phyloP scores from a whole-genome alignment of 2,888 invertebrate genomes.

The Lithophane socia region DNA sequence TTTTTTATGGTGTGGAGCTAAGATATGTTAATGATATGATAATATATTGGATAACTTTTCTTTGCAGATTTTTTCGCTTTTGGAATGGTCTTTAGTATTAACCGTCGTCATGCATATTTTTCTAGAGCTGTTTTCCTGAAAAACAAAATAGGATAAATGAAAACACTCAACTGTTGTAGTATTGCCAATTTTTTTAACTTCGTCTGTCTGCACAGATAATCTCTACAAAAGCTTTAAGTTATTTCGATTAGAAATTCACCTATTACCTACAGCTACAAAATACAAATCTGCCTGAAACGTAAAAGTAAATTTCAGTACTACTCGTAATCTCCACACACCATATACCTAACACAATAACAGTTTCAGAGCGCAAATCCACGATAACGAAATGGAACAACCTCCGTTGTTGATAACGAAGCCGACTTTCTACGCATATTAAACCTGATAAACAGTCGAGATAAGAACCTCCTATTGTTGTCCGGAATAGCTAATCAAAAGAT shows the following conservation, averaged over 20 bases:
- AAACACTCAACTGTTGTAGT: neutral
- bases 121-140: neutral
- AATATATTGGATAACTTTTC: neutral
- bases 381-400: constrained; percentile 87
- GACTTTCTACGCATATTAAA: constrained; percentile 89
- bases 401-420: constrained; percentile 80
- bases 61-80: neutral
- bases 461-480: constrained; percentile 82
- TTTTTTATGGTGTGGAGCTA: neutral
- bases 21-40: neutral
- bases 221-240: neutral
- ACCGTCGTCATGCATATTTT: neutral
- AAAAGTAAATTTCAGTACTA: constrained; percentile 46
- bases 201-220: neutral
- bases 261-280: neutral
- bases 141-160: neutral
- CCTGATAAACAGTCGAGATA: constrained; percentile 85
- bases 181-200: neutral
- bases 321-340: constrained; percentile 80
- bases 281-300: constrained; percentile 43
- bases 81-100: neutral
- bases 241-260: neutral
- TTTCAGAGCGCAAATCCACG: constrained; percentile 80
- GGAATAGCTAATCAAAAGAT: constrained; percentile 86
- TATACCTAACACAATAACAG: constrained; percentile 86